Evolutionary conservation across 2,797 vertebrate genomes (phyloP), one percentile per base, ranked within the genome.

Genomic region (Nothura maculosa): DNA sequence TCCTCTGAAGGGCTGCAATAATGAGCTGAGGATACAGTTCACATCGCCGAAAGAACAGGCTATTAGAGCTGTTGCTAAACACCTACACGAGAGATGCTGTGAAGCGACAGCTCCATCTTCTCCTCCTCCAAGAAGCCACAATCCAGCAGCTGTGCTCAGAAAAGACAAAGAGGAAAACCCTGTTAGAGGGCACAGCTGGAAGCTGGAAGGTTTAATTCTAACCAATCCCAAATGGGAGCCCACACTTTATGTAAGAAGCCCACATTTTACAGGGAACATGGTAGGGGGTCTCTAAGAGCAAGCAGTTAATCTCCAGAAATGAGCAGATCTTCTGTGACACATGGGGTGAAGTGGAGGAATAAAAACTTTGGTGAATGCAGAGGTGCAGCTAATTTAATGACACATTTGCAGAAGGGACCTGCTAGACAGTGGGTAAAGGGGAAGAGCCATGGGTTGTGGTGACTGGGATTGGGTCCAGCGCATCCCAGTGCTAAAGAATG

Each of bases 51-150:
- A 95, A 94, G 93, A 96, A 76, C 85, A 93, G 91, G 94, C 87
- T 94, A 82, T 96, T 97, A 97, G 80, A 95, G 83, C 87, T 92
- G 73, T 24, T 74, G 81, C 89, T 94, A 92, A 97, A 96, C 95
- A 91, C 73, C 89, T 96, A 88, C 92, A 95, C 96, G 80, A 96
- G 78, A 98, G 88, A 1, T 50, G 86, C 93, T 80, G 93, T 78
- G 52, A 87, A 91, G 70, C 81, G 36, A 19, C 3, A 3, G 91
- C 92, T 97, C 81, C 70, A 81, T 85, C 78, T 69, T 91, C 94
- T 92, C 90, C 93, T 91, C 66, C 72, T 92, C 87, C 4, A 38
- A 95, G 89, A 21, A 85, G 72, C 60, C 85, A 43, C 57, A 90
- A 22, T 16, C 42, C 50, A 4, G 69, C 92, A 81, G 60, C 67